phyloP scores from a whole-genome alignment of 2,113 vertebrate genomes.

The Orycteropus afer region DNA sequence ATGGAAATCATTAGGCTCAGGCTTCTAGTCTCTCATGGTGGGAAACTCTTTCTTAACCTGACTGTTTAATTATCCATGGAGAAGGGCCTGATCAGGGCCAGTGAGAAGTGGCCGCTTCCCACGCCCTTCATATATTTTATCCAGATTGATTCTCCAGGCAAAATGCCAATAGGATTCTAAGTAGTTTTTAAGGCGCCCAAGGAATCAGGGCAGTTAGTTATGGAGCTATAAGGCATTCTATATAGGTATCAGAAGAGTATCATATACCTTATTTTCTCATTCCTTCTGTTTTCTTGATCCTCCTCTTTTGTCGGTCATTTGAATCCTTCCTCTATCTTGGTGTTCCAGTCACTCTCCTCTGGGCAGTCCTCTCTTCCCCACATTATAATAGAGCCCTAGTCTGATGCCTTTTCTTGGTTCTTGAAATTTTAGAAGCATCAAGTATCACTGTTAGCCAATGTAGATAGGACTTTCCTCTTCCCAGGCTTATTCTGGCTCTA shows the following conservation, averaged over 20 bases:
- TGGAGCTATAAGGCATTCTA: not conserved
- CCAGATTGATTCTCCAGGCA: not conserved
- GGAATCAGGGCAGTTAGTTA: not conserved
- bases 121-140: not conserved
- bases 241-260: not conserved
- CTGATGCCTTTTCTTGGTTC: not conserved
- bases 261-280: not conserved
- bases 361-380: not conserved
- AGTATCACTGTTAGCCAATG: not conserved
- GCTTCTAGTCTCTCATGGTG: not conserved
- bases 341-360: not conserved
- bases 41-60: not conserved
- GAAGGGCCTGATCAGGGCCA: not conserved
- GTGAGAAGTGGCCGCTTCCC: not conserved
- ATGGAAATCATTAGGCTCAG: not conserved
- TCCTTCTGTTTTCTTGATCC: not conserved
- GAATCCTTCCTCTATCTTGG: not conserved
- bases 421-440: not conserved
- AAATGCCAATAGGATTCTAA: not conserved
- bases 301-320: not conserved
- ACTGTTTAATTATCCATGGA: not conserved
- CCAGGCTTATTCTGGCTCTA: not conserved
- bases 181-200: not conserved
- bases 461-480: not conserved
- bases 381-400: not conserved